Evolutionary conservation across 2,797 vertebrate species (phyloP).

Genomic region (Alcedo quadribrachys): DNA sequence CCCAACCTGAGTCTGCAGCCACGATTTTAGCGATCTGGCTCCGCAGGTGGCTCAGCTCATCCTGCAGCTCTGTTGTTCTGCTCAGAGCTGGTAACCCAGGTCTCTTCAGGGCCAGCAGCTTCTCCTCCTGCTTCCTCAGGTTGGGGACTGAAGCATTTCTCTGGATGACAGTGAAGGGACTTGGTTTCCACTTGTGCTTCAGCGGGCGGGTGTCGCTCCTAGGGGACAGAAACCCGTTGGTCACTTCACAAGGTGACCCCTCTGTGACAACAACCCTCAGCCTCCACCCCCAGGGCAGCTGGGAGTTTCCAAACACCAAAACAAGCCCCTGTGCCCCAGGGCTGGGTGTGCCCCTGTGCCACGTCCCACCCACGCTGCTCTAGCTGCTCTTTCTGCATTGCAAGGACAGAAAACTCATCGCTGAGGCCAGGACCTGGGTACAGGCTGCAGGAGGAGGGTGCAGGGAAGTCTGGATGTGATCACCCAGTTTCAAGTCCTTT

Average conservation of each 20-base stretch:
- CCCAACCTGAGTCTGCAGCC: conserved; percentile 85
- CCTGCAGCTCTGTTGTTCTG: conserved; percentile 93
- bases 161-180: conserved; percentile 94
- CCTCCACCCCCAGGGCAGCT: not conserved
- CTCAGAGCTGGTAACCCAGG: conserved; percentile 92
- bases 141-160: conserved; percentile 97
- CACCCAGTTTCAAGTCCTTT: not conserved
- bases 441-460: not conserved
- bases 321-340: not conserved
- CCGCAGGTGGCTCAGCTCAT: conserved; percentile 93
- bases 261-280: accelerated
- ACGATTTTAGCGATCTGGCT: conserved; percentile 98
- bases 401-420: not conserved
- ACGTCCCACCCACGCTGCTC: too few relatives aligned
- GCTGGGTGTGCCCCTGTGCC: too few relatives aligned
- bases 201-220: conserved; percentile 94
- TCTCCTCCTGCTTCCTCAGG: conserved; percentile 92
- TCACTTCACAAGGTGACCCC: not conserved
- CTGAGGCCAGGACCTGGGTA: not conserved
- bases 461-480: not conserved
- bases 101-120: conserved; percentile 91
- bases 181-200: conserved; percentile 96
- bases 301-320: not conserved
- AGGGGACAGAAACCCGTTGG: not conserved
- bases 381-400: accelerated